These are phyloP conservation scores for Poecilia velifera DNA, from an alignment of 2,797 vertebrate genomes.

Conservation along the genomic window DNA sequence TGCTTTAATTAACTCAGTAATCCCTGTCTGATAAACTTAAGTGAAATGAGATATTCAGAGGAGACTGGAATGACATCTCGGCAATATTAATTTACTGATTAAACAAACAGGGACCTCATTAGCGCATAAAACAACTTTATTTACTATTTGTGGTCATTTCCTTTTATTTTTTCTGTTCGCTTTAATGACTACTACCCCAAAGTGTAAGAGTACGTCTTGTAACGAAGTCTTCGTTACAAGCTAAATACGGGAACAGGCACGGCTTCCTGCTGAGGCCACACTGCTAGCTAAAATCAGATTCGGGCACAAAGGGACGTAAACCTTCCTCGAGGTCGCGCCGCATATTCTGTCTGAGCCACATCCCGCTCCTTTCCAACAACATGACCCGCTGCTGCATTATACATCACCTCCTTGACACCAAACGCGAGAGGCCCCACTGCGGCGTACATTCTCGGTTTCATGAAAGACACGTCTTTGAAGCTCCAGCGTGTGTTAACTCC, in stretches of 20 bases:
- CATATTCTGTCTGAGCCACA: slow-evolving; percentile 47
- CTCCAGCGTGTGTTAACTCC: slow-evolving; percentile 55
- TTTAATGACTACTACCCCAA: background rate
- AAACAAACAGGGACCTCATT: background rate
- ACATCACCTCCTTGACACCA: slow-evolving; percentile 70
- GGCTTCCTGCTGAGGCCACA: slow-evolving; percentile 10
- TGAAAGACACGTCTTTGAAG: slow-evolving; percentile 66
- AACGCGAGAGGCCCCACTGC: slow-evolving; percentile 45
- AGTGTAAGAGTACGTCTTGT: background rate
- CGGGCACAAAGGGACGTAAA: slow-evolving; percentile 40
- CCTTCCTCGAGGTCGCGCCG: slow-evolving; percentile 50
- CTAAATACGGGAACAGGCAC: background rate
- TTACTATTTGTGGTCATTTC: background rate
- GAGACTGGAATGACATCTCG: background rate
- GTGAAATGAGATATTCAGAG: background rate
- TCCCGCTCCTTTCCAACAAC: slow-evolving; percentile 52
- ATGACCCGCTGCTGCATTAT: slow-evolving; percentile 69
- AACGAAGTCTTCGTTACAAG: background rate
- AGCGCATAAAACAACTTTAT: background rate
- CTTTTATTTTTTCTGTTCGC: background rate
- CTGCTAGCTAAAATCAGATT: slow-evolving; percentile 24
- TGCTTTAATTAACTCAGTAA: background rate
- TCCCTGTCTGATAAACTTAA: background rate
- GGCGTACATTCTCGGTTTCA: slow-evolving; percentile 53
- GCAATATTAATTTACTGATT: background rate